These are phyloP conservation scores for Eupithecia pulchellata DNA, from an alignment of 2,888 invertebrate species.

Conservation along the genomic window DNA sequence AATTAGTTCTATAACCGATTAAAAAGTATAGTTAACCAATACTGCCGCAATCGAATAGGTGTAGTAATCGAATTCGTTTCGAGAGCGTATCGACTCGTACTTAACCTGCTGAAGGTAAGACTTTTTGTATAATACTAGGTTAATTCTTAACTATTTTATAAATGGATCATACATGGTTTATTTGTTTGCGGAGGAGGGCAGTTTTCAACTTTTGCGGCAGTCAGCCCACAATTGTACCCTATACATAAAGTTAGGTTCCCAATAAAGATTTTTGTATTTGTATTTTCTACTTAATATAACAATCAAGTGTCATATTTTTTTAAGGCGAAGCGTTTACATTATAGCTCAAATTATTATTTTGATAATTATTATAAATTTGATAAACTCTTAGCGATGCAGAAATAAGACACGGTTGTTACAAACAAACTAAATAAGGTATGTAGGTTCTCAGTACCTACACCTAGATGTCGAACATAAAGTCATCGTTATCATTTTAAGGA, in stretches of 20 bases:
- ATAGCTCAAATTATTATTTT: background rate
- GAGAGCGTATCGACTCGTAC: slow-evolving; percentile 21
- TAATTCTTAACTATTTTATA: too few relatives aligned
- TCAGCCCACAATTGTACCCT: too few relatives aligned
- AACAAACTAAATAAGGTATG: background rate
- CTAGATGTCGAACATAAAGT: background rate
- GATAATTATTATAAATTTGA: too few relatives aligned
- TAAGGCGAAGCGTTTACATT: background rate
- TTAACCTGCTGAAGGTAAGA: background rate
- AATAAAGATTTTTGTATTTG: too few relatives aligned
- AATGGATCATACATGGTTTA: too few relatives aligned
- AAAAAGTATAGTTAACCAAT: slow-evolving; percentile 7
- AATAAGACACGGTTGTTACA: background rate
- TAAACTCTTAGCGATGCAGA: background rate
- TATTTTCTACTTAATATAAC: background rate
- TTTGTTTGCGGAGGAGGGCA: too few relatives aligned
- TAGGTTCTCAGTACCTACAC: background rate
- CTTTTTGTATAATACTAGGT: too few relatives aligned
- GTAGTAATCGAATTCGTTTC: slow-evolving; percentile 28
- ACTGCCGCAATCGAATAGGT: background rate
- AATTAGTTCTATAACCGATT: slow-evolving; percentile 9
- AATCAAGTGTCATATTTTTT: background rate
- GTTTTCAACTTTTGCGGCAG: too few relatives aligned
- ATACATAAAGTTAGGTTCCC: too few relatives aligned
- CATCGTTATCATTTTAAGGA: background rate